Conservation (phyloP, 2,113 vertebrate genomes). For the Atractosteus spatula region DNA sequence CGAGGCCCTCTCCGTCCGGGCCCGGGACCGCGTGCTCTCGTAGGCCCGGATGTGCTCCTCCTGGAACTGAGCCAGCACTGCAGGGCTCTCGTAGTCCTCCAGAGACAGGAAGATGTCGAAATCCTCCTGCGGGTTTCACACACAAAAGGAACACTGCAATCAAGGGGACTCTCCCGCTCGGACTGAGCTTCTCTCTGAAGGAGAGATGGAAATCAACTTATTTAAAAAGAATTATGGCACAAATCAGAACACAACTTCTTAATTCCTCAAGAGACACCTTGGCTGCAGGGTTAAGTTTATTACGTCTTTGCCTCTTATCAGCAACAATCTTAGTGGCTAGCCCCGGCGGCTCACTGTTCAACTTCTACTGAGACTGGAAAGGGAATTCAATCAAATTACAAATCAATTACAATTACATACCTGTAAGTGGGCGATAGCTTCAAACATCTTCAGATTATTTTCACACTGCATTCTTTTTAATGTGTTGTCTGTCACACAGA, state of each 20-base stretch:
- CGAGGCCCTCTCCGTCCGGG: slow-evolving; percentile 30
- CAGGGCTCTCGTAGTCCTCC: slow-evolving; percentile 71
- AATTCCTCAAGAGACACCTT: too few relatives aligned
- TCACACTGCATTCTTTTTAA: slow-evolving; percentile 76
- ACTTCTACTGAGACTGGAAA: too few relatives aligned
- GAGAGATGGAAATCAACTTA: not conserved
- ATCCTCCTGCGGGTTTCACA: slow-evolving; percentile 67
- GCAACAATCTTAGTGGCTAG: too few relatives aligned
- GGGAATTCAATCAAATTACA: too few relatives aligned
- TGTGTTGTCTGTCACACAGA: slow-evolving; percentile 65
- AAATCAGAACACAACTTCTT: too few relatives aligned
- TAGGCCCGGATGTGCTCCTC: slow-evolving; percentile 75
- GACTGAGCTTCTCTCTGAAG: not conserved
- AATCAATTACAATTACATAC: slow-evolving; percentile 43
- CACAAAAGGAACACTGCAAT: not conserved
- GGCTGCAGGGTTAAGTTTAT: too few relatives aligned
- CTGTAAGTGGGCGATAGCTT: slow-evolving; percentile 78
- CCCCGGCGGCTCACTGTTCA: too few relatives aligned
- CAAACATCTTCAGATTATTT: slow-evolving; percentile 75
- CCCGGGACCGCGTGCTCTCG: slow-evolving; percentile 51
- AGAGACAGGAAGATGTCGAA: slow-evolving; percentile 83
- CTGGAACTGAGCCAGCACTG: slow-evolving; percentile 67
- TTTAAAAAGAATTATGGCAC: slow-evolving; percentile 14
- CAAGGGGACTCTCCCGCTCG: not conserved
- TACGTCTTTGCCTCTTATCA: too few relatives aligned